A percentile compares a stretch with the other conserved stretches of the same genome.
Conservation (phyloP, 2,888 invertebrate genomes). For the Hemicrepidius hirtus region DNA sequence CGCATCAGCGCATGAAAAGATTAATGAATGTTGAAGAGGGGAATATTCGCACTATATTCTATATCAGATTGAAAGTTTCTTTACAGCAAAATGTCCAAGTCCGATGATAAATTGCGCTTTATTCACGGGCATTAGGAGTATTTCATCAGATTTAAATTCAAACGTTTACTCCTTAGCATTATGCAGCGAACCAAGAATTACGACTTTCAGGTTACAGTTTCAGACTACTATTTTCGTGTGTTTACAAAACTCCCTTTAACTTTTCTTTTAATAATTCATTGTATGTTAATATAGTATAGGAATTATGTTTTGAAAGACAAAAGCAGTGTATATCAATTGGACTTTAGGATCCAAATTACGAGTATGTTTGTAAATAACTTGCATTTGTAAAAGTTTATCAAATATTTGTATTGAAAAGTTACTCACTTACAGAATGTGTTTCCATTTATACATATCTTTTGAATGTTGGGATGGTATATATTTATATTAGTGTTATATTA, state of each 20-base stretch:
- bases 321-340: too few species aligned
- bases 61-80: slow-evolving; percentile 36
- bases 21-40: slow-evolving; percentile 32
- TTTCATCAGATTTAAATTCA: slow-evolving; percentile 50
- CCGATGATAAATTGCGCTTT: slow-evolving; percentile 50
- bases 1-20: slow-evolving; percentile 37
- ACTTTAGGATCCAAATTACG: too few species aligned
- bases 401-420: too few species aligned
- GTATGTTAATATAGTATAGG: too few species aligned
- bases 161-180: slow-evolving; percentile 34
- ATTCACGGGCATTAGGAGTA: slow-evolving; percentile 51
- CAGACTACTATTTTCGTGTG: slow-evolving; percentile 22
- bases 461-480: too few species aligned
- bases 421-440: too few species aligned
- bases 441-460: too few species aligned
- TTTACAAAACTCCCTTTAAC: slow-evolving; percentile 2
- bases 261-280: slow-evolving; percentile 22
- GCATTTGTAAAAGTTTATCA: too few species aligned
- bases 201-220: slow-evolving; percentile 45
- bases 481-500: too few species aligned
- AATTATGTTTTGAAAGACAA: too few species aligned
- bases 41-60: slow-evolving; percentile 28
- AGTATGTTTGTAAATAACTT: too few species aligned
- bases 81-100: slow-evolving; percentile 44
- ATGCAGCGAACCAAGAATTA: slow-evolving; percentile 39